Evolutionary conservation across 2,113 vertebrate genomes (phyloP).

Genomic region (Typhlomys cinereus): DNA sequence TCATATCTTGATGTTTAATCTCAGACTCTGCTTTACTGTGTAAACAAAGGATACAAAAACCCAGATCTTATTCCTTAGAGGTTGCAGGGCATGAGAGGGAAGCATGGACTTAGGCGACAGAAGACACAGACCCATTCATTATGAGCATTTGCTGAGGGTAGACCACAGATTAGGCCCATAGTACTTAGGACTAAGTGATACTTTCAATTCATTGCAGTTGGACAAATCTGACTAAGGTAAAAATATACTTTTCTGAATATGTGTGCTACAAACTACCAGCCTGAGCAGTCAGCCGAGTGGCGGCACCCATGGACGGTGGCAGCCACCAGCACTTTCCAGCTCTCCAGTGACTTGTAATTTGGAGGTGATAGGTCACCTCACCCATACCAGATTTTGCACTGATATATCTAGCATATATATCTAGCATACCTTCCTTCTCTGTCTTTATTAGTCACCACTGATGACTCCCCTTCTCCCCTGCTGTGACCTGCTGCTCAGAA

Average conservation of each 20-base stretch:
- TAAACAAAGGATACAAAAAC: background rate
- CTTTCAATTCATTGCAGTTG: background rate
- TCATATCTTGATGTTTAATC: background rate
- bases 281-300: background rate
- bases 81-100: background rate
- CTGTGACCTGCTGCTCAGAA: background rate
- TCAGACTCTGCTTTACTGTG: background rate
- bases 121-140: background rate
- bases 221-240: background rate
- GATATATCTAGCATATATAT: background rate
- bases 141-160: background rate
- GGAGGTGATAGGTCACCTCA: background rate
- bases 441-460: background rate
- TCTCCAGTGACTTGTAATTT: background rate
- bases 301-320: background rate
- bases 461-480: rapidly evolving
- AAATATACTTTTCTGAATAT: background rate
- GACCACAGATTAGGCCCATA: background rate
- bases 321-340: background rate
- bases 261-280: background rate
- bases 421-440: background rate
- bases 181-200: background rate
- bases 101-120: background rate
- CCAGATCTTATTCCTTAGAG: background rate
- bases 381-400: background rate